Evolutionary conservation across 2,113 vertebrate species (phyloP).

Genomic region (Hippopotamus amphibius): DNA sequence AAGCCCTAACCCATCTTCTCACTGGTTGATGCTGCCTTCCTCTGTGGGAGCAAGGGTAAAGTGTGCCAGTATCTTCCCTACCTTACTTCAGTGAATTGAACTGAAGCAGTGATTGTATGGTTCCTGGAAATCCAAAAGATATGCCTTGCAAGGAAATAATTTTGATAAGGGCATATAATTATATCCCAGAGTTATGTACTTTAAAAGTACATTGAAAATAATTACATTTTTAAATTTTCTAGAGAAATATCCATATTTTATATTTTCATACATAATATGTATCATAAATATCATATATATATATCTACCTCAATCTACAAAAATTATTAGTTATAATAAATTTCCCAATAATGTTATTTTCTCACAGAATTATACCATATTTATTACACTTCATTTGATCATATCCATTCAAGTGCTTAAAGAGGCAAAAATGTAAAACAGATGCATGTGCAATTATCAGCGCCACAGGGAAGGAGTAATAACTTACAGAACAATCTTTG

Average conservation of each 20-base stretch:
- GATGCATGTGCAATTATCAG: neutral
- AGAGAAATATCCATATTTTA: neutral
- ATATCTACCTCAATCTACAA: neutral
- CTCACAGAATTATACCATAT: neutral
- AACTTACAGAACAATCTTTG: neutral
- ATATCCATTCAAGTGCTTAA: neutral
- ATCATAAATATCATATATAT: neutral
- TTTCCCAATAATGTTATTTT: neutral
- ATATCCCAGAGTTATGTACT: neutral
- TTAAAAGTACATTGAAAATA: neutral
- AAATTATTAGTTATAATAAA: neutral
- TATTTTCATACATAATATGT: neutral
- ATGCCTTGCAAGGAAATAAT: neutral
- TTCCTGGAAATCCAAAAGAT: neutral
- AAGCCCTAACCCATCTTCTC: neutral
- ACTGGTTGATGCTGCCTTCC: neutral
- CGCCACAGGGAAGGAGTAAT: neutral
- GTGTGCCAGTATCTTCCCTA: too few species aligned
- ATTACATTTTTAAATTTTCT: neutral
- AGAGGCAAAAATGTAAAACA: neutral
- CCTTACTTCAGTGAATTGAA: neutral
- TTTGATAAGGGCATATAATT: neutral
- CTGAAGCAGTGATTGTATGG: neutral
- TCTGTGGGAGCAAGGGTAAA: neutral
- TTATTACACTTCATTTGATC: neutral